Evolutionary conservation across 1,140 invertebrate genomes (phyloP), one percentile per base, ranked within the genome.

Genomic region (Musca domestica): DNA sequence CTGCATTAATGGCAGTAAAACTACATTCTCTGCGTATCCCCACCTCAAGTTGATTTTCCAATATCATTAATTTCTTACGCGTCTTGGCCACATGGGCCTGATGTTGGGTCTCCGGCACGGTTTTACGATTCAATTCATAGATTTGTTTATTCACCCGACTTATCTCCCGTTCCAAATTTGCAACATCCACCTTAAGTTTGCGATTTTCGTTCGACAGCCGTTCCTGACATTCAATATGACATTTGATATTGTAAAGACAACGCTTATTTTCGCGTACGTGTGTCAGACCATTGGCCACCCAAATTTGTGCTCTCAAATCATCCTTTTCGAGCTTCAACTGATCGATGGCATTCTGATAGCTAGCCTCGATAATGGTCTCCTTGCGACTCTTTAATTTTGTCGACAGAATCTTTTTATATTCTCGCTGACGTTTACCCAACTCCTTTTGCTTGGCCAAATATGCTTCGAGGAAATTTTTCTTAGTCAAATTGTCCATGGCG

Each of bases 381-480:
- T 78, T 75, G 17, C 77, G 76, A 0, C 75, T 69, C 65, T 73
- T 73, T 0, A 77, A 66, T 51, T 78, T 78, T 20, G 74, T 74
- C 4, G 73, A 73, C 0, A 78, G 70, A 22, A 80, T 66, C 64
- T 77, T 78, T 68, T 80, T 81, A 66, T 81, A 81, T 58, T 81
- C 76, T 1, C 78, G 71, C 67, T 81, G 78, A 0, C 76, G 73
- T 67, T 76, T 77, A 2, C 74, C 73, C 9, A 81, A 58, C 64
- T 81, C 78, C 9, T 72, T 73, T 64, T 80, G 78, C 70, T 78
- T 80, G 2, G 70, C 25, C 12, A 76, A 67, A 48, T 74, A 80
- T 5, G 68, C 34, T 51, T 78, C 77, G 5, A 80, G 67, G 52
- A 80, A 77, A 25, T 67, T 70, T 2, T 56, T 27, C 54, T 79